Conservation (phyloP, 2,113 vertebrate genomes). For the Tetrax tetrax region DNA sequence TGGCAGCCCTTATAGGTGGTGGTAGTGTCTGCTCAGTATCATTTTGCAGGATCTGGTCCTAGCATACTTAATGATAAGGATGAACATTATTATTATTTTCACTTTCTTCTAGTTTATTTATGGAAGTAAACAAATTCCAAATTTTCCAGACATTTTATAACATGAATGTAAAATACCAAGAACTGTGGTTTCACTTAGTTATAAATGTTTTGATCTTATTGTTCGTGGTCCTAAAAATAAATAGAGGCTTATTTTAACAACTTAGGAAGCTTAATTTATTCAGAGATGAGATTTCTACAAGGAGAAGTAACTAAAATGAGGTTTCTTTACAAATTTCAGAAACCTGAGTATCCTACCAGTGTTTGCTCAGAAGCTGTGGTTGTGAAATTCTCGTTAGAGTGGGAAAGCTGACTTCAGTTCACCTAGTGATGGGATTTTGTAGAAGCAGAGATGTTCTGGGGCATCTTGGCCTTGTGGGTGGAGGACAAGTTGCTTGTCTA, state of each 20-base stretch:
- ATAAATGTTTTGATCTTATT: background rate
- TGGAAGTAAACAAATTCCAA: background rate
- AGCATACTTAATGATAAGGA: background rate
- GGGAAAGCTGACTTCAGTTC: background rate
- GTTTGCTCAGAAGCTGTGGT: background rate
- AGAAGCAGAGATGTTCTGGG: background rate
- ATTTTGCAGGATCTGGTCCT: background rate
- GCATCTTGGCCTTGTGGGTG: background rate
- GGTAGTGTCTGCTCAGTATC: background rate
- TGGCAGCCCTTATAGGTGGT: background rate
- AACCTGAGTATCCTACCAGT: background rate
- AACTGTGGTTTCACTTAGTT: background rate
- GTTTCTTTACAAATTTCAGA: background rate
- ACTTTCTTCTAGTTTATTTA: background rate
- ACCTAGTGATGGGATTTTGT: background rate
- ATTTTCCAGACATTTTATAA: background rate
- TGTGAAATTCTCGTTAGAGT: background rate
- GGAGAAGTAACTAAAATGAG: background rate
- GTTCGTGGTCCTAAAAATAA: background rate
- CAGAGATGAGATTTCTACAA: background rate
- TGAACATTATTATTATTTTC: background rate
- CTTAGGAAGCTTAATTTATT: background rate
- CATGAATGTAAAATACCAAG: background rate
- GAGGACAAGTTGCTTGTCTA: background rate
- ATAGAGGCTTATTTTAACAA: background rate